A percentile compares a stretch with the other conserved stretches of the same genome.
These are phyloP conservation scores for Melipona bicolor DNA, from an alignment of 2,888 invertebrate genomes.

Conservation along the genomic window DNA sequence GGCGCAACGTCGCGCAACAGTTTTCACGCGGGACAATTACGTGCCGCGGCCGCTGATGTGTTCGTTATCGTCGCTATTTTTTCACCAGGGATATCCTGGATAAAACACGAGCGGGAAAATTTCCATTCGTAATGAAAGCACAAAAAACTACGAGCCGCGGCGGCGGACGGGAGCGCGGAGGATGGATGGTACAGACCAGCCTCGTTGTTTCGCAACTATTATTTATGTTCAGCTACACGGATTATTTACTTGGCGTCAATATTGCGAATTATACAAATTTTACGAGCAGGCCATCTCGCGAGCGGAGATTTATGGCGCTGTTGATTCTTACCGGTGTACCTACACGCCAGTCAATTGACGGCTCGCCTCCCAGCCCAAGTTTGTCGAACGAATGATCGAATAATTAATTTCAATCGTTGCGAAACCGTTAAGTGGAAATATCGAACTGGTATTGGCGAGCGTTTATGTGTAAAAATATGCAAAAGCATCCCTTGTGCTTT, in stretches of 20 bases:
- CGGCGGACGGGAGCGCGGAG: neutral
- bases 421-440: neutral
- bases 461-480: neutral
- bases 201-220: slow-evolving; percentile 14
- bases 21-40: slow-evolving; percentile 60
- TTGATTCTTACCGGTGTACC: neutral
- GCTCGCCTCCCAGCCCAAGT: neutral
- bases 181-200: too few relatives aligned
- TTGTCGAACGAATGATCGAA: slow-evolving; percentile 11
- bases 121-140: slow-evolving; percentile 65
- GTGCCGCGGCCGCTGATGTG: slow-evolving; percentile 44
- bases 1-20: slow-evolving; percentile 14
- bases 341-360: neutral
- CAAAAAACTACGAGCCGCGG: slow-evolving; percentile 19
- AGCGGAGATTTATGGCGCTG: slow-evolving; percentile 4
- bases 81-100: slow-evolving; percentile 46
- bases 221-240: slow-evolving; percentile 20
- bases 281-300: neutral
- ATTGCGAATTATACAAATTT: slow-evolving; percentile 40
- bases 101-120: slow-evolving; percentile 62
- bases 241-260: slow-evolving; percentile 43
- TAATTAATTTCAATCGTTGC: slow-evolving; percentile 19
- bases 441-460: too few relatives aligned
- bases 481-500: neutral
- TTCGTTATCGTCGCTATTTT: slow-evolving; percentile 66